These are phyloP conservation scores for Brachypteracias leptosomus DNA, from an alignment of 2,113 vertebrate genomes.

Conservation along the genomic window DNA sequence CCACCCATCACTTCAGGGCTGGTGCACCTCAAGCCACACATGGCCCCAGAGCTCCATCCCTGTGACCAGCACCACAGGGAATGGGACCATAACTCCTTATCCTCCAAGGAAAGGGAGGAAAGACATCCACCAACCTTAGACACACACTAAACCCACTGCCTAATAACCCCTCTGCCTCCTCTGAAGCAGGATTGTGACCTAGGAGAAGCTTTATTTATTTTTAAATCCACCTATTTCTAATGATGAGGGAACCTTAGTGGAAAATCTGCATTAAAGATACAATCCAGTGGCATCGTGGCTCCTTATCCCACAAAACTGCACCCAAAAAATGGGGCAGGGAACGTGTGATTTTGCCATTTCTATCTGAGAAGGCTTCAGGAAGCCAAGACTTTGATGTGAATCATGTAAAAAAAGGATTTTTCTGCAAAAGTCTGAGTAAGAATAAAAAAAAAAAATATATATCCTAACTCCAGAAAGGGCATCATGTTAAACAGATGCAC, in stretches of 20 bases:
- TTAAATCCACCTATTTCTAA: not conserved
- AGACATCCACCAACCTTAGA: not conserved
- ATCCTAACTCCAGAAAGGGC: not conserved
- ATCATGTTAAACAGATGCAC: not conserved
- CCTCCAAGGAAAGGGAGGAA: not conserved
- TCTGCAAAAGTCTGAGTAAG: slow-evolving; percentile 10
- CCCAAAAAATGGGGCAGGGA: not conserved
- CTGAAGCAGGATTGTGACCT: not conserved
- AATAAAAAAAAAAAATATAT: not conserved
- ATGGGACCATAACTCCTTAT: accelerated
- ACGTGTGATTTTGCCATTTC: slow-evolving; percentile 20
- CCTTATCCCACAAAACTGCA: not conserved
- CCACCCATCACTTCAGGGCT: no score
- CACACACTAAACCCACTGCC: not conserved
- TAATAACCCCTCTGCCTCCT: not conserved
- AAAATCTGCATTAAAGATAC: not conserved
- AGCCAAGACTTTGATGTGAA: slow-evolving; percentile 1
- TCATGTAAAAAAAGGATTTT: slow-evolving; percentile 18
- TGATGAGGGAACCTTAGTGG: not conserved
- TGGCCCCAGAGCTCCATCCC: accelerated
- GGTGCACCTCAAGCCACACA: no score
- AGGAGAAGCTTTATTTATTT: not conserved
- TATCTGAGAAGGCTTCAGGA: slow-evolving; percentile 34
- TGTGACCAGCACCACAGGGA: accelerated
- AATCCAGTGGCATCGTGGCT: not conserved